Base-by-base conservation (phyloP, 2,797 vertebrate species). In the Spizella passerina region DNA sequence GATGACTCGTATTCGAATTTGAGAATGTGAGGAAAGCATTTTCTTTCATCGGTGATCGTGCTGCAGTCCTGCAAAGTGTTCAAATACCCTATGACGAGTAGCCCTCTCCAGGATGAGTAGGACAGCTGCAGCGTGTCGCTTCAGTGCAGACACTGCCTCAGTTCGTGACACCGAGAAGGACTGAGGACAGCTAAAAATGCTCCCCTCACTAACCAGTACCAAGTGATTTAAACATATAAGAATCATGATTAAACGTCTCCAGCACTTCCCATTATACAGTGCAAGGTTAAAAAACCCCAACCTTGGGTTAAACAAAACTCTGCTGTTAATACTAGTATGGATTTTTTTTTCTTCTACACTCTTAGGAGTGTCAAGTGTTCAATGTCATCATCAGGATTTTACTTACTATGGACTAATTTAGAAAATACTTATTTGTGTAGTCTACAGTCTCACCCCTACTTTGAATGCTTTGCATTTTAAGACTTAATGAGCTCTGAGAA, bases 121-220 rank as follows among this genome's bases (percentile, higher is more conserved):
- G 64, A 29, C 23, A 29, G 27, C 34, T 3, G 1, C 9, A 7
- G 8, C 8, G 0, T 14, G 1, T n/a, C 60, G 7, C n/a, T 16
- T 36, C 19, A 2, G 77, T 0, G 10, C 1, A 17, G 57, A 9
- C 16, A 0, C 24, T 14, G 68, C 57, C 70, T 21, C 41, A 2
- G 41, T 21, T 50, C 6, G 0, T 3, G 32, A 19, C 30, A 7
- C 50, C 3, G 3, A 12, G 26, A 6, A 14, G 14, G 5, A 4
- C 30, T 6, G 4, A 17, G 11, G 15, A 2, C 15, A 7, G 15
- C 1, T 13, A 11, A 32, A 57, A 64, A 12, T 3, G 4, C 3
- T 61, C 12, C 66, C 22, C n/a, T 46, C 27, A 16, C 55, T 52
- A 19, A n/a, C 20, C 9, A 49, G 55, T 61, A 17, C 16, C 34